Base-by-base conservation (phyloP, 2,113 vertebrate genomes). In the Paratilapia polleni region DNA sequence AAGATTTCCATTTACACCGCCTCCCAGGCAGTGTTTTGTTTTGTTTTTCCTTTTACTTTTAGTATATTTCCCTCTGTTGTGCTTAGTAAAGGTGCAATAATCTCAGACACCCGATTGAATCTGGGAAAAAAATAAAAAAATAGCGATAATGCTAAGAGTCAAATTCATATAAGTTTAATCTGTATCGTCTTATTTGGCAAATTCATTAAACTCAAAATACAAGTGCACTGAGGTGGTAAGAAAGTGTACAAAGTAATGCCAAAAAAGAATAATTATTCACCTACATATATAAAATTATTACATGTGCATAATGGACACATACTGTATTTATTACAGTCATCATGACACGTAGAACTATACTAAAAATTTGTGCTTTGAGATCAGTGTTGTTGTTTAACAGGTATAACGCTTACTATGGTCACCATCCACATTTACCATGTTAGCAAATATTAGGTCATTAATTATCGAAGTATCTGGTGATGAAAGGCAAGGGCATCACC, bases 161-260 rank as follows among this genome's bases (percentile, higher is more conserved):
- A 68, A 47, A 68, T 68, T 47, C 38, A 26, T 68, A 4, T 68
- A 47, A 26, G 4, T 19, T 47, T 68, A 68, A 26, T 24, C 13
- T 66, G 2, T 8, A 26, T 13, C 8, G 9, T 10, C 38, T 66
- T 66, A 24, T 66, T 38, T 66, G 0, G 15, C 0, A 14, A 38
- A 43, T 43, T 43, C 15, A 24, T 43, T 43, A 24, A 66, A 24
- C 38, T 17, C 36, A 24, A 41, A 41, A 9, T 43, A 13, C 36
- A 38, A 38, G 7, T 38, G 36, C 31, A 31, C 31, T 3, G 31
- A 31, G 31, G 31, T 31, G 31, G 31, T 3, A 6, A 68, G 24
- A 10, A 0, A 47, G 0, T 70, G 15, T 49, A 49, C 5, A 70
- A 68, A 70, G 1, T 28, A 68, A 68, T 1, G 17, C 64, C 47